A percentile compares a stretch with the other conserved stretches of the same genome.
Evolutionary conservation across 2,888 invertebrate species (phyloP).

Genomic region (Leucoma salicis): DNA sequence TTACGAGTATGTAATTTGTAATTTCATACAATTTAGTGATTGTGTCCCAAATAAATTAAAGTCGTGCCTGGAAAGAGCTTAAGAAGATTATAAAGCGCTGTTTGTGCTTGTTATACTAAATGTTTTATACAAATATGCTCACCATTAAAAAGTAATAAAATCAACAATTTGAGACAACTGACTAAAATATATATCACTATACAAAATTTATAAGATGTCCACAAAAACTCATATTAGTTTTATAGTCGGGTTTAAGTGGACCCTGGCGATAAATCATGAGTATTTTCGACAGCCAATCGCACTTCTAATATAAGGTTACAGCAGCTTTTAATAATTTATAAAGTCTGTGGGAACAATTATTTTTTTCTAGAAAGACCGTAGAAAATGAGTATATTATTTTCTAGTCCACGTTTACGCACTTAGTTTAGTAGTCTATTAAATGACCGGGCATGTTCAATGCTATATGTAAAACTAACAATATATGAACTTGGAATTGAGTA

Average conservation of each 20-base stretch:
- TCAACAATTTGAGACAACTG: slow-evolving; percentile 45
- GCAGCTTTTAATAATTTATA: slow-evolving; percentile 36
- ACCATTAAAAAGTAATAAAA: slow-evolving; percentile 59
- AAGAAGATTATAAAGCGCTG: slow-evolving; percentile 8
- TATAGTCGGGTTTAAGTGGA: slow-evolving; percentile 31
- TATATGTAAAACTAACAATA: too few relatives aligned
- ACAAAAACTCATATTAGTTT: slow-evolving; percentile 39
- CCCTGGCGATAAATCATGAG: slow-evolving; percentile 52
- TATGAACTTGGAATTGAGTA: too few relatives aligned
- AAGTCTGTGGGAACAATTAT: slow-evolving; percentile 45
- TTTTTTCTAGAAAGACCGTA: too few relatives aligned
- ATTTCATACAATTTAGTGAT: too few relatives aligned
- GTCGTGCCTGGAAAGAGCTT: too few relatives aligned
- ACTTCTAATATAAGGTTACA: slow-evolving; percentile 44
- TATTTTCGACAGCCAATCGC: slow-evolving; percentile 50
- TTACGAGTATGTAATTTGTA: too few relatives aligned
- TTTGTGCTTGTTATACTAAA: neutral
- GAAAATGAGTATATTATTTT: too few relatives aligned
- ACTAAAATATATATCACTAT: slow-evolving; percentile 8
- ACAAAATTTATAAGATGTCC: slow-evolving; percentile 26
- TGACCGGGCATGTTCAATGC: too few relatives aligned
- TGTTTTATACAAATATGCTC: slow-evolving; percentile 33
- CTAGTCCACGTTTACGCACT: too few relatives aligned
- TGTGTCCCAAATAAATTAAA: too few relatives aligned
- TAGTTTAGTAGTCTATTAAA: too few relatives aligned